phyloP scores from a whole-genome alignment of 2,797 vertebrate species.

The Clarias laeviceps region DNA sequence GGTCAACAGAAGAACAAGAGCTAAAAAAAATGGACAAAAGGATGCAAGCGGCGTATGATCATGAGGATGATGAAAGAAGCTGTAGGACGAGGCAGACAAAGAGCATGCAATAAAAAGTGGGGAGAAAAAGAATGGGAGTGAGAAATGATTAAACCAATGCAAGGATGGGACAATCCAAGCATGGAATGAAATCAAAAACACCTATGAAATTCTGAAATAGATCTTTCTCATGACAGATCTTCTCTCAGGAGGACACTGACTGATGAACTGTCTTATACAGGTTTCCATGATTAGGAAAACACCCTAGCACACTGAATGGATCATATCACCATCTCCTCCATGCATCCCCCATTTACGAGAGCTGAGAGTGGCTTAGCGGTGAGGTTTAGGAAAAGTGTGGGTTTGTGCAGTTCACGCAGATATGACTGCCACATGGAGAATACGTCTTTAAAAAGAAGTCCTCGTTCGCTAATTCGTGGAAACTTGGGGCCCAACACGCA shows the following conservation, averaged over 20 bases:
- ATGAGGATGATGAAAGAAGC: slow-evolving; percentile 41
- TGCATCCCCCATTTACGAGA: background rate
- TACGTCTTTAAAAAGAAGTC: slow-evolving; percentile 21
- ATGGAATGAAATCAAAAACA: slow-evolving; percentile 19
- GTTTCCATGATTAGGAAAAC: slow-evolving; percentile 21
- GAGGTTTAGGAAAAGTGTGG: background rate
- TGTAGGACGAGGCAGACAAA: slow-evolving; percentile 25
- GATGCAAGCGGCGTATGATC: slow-evolving; percentile 41
- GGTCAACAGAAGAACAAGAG: slow-evolving; percentile 9
- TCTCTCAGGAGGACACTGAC: slow-evolving; percentile 30
- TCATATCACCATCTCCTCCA: slow-evolving; percentile 2
- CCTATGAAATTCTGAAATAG: slow-evolving; percentile 50
- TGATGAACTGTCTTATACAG: slow-evolving; percentile 9
- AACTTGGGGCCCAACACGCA: background rate
- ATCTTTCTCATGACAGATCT: slow-evolving; percentile 46
- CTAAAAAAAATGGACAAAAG: slow-evolving; percentile 53
- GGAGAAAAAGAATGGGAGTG: slow-evolving; percentile 30
- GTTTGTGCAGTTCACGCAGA: slow-evolving; percentile 34
- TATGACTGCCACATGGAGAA: slow-evolving; percentile 19
- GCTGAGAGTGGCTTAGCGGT: background rate
- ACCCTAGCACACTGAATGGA: slow-evolving; percentile 21
- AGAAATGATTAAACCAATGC: slow-evolving; percentile 4
- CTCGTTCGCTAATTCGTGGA: background rate
- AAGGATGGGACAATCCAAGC: slow-evolving; percentile 24
- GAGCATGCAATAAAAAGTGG: background rate